These are phyloP conservation scores for Pectinophora gossypiella DNA, from an alignment of 1,140 invertebrate species.

Conservation along the genomic window DNA sequence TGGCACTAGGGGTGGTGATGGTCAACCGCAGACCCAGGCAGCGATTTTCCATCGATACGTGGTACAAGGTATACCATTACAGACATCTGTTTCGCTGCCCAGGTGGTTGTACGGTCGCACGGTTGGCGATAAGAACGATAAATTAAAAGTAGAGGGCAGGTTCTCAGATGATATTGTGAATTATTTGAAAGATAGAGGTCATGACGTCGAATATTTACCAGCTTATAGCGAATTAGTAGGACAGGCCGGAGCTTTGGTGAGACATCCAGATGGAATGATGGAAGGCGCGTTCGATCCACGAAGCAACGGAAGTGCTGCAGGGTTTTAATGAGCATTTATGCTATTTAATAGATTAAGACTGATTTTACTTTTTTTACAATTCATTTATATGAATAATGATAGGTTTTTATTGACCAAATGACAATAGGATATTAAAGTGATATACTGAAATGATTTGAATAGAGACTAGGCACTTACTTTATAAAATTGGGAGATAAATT, in stretches of 20 bases:
- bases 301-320: conserved; percentile 52
- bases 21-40: conserved; percentile 60
- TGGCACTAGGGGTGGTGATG: conserved; percentile 59
- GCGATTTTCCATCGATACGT: conserved; percentile 62
- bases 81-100: conserved; percentile 41
- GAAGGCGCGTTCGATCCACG: conserved; percentile 59
- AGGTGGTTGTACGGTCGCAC: conserved; percentile 53
- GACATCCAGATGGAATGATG: conserved; percentile 46
- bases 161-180: conserved; percentile 39
- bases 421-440: background rate
- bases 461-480: background rate
- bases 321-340: conserved; percentile 29
- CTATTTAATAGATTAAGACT: background rate
- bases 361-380: background rate
- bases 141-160: conserved; percentile 44
- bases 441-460: background rate
- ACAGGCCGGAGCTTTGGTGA: conserved; percentile 50
- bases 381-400: background rate
- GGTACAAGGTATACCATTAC: conserved; percentile 44
- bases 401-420: background rate
- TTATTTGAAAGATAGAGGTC: conserved; percentile 47
- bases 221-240: conserved; percentile 38
- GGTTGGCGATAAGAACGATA: conserved; percentile 21
- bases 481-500: background rate
- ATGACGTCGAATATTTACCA: conserved; percentile 33